Evolutionary conservation across 2,797 vertebrate genomes (phyloP), one percentile per base, ranked within the genome.

Genomic region (Trachurus trachurus): DNA sequence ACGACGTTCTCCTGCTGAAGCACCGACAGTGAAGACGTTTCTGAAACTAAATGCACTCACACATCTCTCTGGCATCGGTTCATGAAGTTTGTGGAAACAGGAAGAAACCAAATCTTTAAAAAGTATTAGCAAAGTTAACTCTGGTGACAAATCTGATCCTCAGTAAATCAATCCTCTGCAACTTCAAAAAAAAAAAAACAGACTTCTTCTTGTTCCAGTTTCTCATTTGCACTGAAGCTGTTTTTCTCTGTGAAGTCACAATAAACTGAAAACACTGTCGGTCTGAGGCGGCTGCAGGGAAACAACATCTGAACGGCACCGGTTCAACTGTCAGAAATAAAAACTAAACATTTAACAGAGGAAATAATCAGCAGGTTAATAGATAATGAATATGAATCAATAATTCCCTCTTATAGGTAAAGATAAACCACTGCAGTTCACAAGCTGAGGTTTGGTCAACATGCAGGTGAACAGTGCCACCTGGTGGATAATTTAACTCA

Each of bases 401-500:
- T n/a, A n/a, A n/a, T n/a, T 22, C 49, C 34, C 29, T 49, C 15
- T 13, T 16, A 68, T 8, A 49, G 8, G 54, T 29, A 4, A n/a
- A 42, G 6, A 40, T 39, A 10, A 40, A 26, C 57, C n/a, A 49
- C 10, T 19, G 21, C 2, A 40, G 1, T 5, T 34, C 13, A 61
- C 37, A 42, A 19, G 0, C 29, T 29, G 45, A 22, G 8, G 19
- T 44, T 19, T 49, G 40, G 16, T 62, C 21, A 15, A 49, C 10
- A 64, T 34, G 17, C 47, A 67, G 22, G 39, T 16, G 9, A 22
- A 72, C 19, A 73, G 74, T 16, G 1, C 71, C 84, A 83, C 66
- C 89, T 89, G 45, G 44, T 87, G 89, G 84, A 65, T n/a, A 21
- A 26, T 40, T 71, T 42, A 6, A 69, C 16, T 3, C 5, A 39